Evolutionary conservation across 2,888 invertebrate species (phyloP).

Genomic region (Nephrocerus scutellatus): DNA sequence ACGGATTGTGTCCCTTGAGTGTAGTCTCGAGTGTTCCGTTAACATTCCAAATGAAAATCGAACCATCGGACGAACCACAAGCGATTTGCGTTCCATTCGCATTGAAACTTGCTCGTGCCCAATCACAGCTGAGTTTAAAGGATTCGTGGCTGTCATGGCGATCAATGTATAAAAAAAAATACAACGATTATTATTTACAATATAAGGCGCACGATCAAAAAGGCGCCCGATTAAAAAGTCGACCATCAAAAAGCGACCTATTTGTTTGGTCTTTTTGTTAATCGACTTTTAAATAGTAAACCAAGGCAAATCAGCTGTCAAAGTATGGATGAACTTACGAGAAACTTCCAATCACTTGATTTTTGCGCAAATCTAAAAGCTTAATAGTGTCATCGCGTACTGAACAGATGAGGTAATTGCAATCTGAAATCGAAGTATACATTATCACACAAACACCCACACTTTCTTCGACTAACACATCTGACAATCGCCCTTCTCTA

Average conservation of each 20-base stretch:
- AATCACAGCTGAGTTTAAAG: slow-evolving; percentile 93
- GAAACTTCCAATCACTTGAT: slow-evolving; percentile 82
- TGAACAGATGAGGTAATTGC: slow-evolving; percentile 82
- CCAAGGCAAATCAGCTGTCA: neutral
- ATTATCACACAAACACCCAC: slow-evolving; percentile 5
- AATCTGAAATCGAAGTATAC: slow-evolving; percentile 59
- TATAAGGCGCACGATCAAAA: too few relatives aligned
- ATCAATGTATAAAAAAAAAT: too few relatives aligned
- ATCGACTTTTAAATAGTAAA: slow-evolving; percentile 2
- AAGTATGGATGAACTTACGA: slow-evolving; percentile 59
- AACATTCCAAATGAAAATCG: slow-evolving; percentile 85
- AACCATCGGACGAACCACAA: slow-evolving; percentile 88
- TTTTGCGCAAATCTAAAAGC: slow-evolving; percentile 89
- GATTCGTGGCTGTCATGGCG: slow-evolving; percentile 76
- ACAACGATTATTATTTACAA: too few relatives aligned
- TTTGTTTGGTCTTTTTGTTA: too few relatives aligned
- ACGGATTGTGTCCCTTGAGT: slow-evolving; percentile 71
- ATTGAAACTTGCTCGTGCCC: slow-evolving; percentile 86
- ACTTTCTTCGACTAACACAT: too few relatives aligned
- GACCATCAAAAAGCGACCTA: too few relatives aligned
- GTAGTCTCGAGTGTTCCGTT: slow-evolving; percentile 68
- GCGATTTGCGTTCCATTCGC: slow-evolving; percentile 83
- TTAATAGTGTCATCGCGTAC: slow-evolving; percentile 93
- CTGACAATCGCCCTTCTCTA: neutral
- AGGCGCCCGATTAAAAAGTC: too few relatives aligned